Percentiles rank a stretch among this genome's conserved stretches.
Conservation (phyloP, 2,113 vertebrate genomes). For the Puffinus mauretanicus region DNA sequence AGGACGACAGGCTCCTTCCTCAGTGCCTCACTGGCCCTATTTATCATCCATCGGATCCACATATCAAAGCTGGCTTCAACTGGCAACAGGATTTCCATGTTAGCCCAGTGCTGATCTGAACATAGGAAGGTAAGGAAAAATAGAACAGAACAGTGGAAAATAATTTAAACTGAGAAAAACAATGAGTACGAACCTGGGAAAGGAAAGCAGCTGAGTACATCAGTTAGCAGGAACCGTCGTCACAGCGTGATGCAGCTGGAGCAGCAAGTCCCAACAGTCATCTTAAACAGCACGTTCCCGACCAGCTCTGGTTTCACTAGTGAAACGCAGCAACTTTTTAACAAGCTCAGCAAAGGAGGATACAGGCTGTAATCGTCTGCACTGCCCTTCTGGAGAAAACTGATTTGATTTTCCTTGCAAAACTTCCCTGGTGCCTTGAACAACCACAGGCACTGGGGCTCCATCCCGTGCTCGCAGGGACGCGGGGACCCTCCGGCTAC, state of each 20-base stretch:
- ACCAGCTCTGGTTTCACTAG: neutral
- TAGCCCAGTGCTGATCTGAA: neutral
- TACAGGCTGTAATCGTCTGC: neutral
- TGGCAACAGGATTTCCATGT: neutral
- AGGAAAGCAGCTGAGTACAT: neutral
- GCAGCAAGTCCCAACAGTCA: neutral
- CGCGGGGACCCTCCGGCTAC: fast-evolving
- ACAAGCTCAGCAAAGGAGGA: neutral
- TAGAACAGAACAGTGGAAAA: neutral
- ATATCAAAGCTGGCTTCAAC: neutral
- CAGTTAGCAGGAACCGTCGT: neutral
- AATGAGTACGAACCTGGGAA: neutral
- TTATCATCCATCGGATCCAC: neutral
- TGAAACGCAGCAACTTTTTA: neutral
- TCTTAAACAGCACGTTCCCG: neutral
- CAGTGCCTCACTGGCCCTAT: neutral
- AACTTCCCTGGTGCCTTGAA: neutral
- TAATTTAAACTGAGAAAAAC: neutral
- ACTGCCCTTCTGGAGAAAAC: neutral
- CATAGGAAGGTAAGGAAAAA: neutral
- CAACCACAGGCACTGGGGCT: neutral
- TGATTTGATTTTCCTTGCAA: neutral
- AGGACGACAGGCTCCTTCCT: neutral
- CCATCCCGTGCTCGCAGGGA: fast-evolving
- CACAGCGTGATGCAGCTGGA: neutral